Evolutionary conservation across 1,140 invertebrate species (phyloP).

Genomic region (Belonocnema kinseyi): DNA sequence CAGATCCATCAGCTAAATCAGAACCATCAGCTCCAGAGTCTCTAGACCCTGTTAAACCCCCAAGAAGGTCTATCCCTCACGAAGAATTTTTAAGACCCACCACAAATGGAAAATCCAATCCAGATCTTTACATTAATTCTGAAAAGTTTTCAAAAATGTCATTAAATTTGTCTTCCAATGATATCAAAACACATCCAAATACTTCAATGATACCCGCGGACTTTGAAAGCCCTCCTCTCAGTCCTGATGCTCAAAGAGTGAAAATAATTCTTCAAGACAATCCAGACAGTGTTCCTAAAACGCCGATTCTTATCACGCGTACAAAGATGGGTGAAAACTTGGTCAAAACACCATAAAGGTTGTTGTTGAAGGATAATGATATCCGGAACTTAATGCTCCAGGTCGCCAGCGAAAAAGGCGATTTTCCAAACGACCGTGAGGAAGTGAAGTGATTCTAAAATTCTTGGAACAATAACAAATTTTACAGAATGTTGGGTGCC

Average conservation of each 20-base stretch:
- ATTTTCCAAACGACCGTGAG: background rate
- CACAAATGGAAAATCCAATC: constrained; percentile 47
- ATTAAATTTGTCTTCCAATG: constrained; percentile 23
- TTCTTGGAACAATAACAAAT: background rate
- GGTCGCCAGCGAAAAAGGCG: background rate
- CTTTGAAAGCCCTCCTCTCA: constrained; percentile 53
- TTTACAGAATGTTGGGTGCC: background rate
- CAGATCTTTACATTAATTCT: background rate
- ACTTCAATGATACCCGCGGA: constrained; percentile 29
- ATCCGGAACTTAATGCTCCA: background rate
- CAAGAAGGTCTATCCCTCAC: constrained; percentile 57
- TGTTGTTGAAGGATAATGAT: background rate
- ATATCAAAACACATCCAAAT: constrained; percentile 24
- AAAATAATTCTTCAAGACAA: constrained; percentile 72
- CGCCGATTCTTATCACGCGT: constrained; percentile 72
- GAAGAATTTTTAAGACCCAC: constrained; percentile 49
- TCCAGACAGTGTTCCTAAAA: constrained; percentile 73
- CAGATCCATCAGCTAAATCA: constrained; percentile 65
- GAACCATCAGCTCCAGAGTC: constrained; percentile 43
- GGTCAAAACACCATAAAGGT: constrained; percentile 68
- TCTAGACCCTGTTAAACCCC: constrained; percentile 66
- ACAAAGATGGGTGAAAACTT: constrained; percentile 69
- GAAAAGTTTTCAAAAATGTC: background rate
- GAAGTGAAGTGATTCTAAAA: background rate
- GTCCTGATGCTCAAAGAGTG: constrained; percentile 71